A percentile compares a stretch with the other conserved stretches of the same genome.
Evolutionary conservation across 2,113 vertebrate species (phyloP).

Genomic region (Pithys albifrons): DNA sequence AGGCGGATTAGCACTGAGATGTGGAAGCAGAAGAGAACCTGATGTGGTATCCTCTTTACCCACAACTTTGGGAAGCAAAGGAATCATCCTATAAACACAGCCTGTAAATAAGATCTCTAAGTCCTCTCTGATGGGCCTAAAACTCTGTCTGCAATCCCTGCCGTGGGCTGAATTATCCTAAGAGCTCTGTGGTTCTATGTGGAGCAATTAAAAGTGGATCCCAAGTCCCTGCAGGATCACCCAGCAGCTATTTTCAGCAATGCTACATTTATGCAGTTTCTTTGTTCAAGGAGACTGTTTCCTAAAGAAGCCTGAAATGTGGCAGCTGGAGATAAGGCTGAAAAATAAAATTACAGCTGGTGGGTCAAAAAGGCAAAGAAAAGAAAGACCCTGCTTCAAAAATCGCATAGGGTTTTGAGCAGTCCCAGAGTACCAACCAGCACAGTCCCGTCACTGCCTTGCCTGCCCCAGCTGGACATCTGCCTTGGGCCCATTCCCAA

Average conservation of each 20-base stretch:
- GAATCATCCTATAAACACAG: not conserved
- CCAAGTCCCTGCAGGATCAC: not conserved
- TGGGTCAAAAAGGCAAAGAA: conserved; percentile 7
- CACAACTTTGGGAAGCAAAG: not conserved
- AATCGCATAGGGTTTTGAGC: not conserved
- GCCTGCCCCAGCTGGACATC: not conserved
- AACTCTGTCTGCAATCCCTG: not conserved
- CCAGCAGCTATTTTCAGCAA: conserved; percentile 34
- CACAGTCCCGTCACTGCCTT: not conserved
- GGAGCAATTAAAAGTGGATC: conserved; percentile 31
- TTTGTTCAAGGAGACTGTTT: conserved; percentile 1
- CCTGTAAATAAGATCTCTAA: not conserved
- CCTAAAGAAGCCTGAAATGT: conserved; percentile 49
- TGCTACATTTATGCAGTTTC: not conserved
- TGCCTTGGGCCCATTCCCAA: not conserved
- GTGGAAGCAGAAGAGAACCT: not conserved
- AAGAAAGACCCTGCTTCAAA: not conserved
- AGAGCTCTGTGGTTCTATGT: not conserved
- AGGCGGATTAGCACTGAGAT: not conserved
- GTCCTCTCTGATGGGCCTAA: not conserved
- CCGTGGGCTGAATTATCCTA: not conserved
- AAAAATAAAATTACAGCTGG: conserved; percentile 24
- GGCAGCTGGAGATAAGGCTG: conserved; percentile 17
- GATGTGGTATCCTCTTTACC: not conserved
- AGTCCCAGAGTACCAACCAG: accelerated